Base-by-base conservation (phyloP, 1,140 invertebrate genomes). In the Bradysia coprophila region DNA sequence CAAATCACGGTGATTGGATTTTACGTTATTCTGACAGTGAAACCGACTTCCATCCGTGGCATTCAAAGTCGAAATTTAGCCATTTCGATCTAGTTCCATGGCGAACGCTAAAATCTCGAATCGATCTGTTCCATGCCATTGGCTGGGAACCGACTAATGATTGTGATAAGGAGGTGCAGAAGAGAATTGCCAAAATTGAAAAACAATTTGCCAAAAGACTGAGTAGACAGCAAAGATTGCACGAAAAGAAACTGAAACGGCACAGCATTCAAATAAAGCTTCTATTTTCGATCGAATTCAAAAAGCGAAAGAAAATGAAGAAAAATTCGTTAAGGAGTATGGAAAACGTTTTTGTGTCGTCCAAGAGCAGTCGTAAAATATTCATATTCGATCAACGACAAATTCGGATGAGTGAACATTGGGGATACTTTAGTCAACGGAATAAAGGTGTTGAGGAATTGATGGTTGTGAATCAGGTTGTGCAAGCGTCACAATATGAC, bases 11-110 rank as follows among this genome's bases (percentile, higher is more conserved):
- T 19, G 43, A 43, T 36, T 44, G 46, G 21, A 38, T 43, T 1
- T 45, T 52, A 44, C 37, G 47, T 37, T 48, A 49, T 22, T 44
- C 45, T 40, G 45, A 51, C 21, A 42, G 48, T 5, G 53, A 52
- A 36, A 50, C 57, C 15, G 56, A 58, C 38, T 59, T 59, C 4
- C 52, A 56, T 43, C 50, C 56, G 21, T 57, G 56, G 56, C 43
- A 10, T 6, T 39, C 36, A 24, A 40, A 21, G 15, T 10, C 13
- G 6, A 51, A 52, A 43, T 40, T 53, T 36, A 45, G 50, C 5
- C 54, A 58, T 33, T 59, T 59, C 18, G 56, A 58, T 45, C 34
- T 59, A 31, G 54, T 58, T 21, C 56, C 56, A 8, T 59, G 56
- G 56, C 54, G 56, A 22, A 20, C 21, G 15, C 38, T 15, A n/a